A percentile compares a stretch with the other conserved stretches of the same genome.
These are phyloP conservation scores for Drosophila grimshawi DNA, from an alignment of 1,140 invertebrate genomes.

Conservation along the genomic window DNA sequence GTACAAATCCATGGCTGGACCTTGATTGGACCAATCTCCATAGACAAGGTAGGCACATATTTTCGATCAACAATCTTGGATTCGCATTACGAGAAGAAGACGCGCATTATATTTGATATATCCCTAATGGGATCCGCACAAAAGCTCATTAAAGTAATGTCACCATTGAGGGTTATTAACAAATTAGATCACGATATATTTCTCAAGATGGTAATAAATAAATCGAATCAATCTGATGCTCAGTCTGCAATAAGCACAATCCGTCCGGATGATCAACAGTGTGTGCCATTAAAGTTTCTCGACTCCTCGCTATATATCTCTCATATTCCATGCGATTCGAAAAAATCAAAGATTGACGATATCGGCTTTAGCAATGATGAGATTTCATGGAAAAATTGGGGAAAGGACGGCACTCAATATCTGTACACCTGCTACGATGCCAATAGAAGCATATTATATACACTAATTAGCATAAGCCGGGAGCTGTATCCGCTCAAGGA, in stretches of 20 bases:
- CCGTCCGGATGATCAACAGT: conserved; percentile 63
- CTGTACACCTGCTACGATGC: conserved; percentile 63
- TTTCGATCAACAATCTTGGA: conserved; percentile 91
- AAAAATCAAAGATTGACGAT: conserved; percentile 51
- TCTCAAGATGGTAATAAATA: conserved; percentile 87
- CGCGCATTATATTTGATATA: conserved; percentile 94
- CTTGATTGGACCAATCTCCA: conserved; percentile 93
- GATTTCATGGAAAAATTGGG: conserved; percentile 64
- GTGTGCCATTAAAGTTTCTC: conserved; percentile 80
- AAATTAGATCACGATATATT: conserved; percentile 90
- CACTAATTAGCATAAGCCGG: conserved; percentile 86
- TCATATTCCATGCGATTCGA: conserved; percentile 39
- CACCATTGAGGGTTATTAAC: conserved; percentile 93
- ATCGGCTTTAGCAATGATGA: conserved; percentile 64
- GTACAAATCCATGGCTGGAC: conserved; percentile 96
- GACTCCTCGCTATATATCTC: conserved; percentile 71
- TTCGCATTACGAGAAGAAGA: conserved; percentile 85
- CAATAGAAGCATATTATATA: conserved; percentile 66
- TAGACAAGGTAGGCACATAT: conserved; percentile 97
- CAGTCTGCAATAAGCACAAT: conserved; percentile 48
- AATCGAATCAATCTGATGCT: conserved; percentile 51
- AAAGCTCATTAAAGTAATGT: conserved; percentile 97
- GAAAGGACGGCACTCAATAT: conserved; percentile 47
- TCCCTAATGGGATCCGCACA: conserved; percentile 95
- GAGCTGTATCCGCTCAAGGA: conserved; percentile 92